Evolutionary conservation across 2,888 invertebrate species (phyloP), one percentile per base, ranked within the genome.

Genomic region (Ichneumoninae sp.): DNA sequence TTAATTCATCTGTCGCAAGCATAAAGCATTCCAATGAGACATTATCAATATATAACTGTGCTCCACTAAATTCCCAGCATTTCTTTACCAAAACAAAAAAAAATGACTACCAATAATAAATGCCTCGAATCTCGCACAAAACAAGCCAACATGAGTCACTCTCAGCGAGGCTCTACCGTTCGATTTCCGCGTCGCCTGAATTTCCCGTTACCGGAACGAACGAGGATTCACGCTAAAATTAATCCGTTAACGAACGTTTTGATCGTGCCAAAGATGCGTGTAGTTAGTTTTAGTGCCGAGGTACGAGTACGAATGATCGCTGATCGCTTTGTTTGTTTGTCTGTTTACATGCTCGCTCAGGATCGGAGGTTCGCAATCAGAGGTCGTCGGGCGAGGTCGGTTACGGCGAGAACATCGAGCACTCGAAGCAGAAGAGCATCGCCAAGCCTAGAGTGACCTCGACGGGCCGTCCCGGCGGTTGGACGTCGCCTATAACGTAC

Each of bases 401-500:
- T 40, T 71, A 63, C 36, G 22, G 44, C 50, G 52, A 68, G 7
- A 71, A 33, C 30, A 26, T 63, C n/a, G 73, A 22, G 19, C 47
- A 78, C 4, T 44, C 47, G 30, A 81, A 66, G 22, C 81, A 54
- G 47, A 81, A 65, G 26, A 74, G 63, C 30, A 63, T 16, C 26
- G 81, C 52, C 1, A 83, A 71, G 65, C 54, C 66, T 3, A 69
- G 77, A 47, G 54, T 36, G 22, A 26, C 57, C 7, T 52, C 74
- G 57, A 33, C 65, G 13, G 66, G 66, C 1, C 57, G 66, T 78
- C 65, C 84, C 0, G 85, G 87, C 60, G 89, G 88, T 69, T 92
- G 92, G 92, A 92, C 89, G 5, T 89, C 90, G n/a, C 92, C 95
- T 87, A 95, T 96, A 93, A 95, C 95, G 0, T 95, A 95, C 86